These are phyloP conservation scores for Saturnia japonica DNA, from an alignment of 2,888 invertebrate genomes.

Conservation along the genomic window DNA sequence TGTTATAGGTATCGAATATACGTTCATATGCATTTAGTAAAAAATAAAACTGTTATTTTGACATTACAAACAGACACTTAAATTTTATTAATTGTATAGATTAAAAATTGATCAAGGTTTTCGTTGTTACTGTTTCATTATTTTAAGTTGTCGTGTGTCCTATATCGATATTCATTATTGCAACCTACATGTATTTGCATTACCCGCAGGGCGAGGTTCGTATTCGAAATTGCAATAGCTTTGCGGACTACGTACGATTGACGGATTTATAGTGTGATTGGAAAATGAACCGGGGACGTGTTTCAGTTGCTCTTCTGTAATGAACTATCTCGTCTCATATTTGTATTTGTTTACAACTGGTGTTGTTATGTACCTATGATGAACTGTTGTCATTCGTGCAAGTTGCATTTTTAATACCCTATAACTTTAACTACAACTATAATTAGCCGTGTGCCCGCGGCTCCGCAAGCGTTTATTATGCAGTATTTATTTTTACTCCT, in stretches of 20 bases:
- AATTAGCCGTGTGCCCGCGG: too few relatives aligned
- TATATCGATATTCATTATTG: background rate
- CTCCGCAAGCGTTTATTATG: too few relatives aligned
- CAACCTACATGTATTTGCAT: background rate
- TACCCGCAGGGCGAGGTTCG: background rate
- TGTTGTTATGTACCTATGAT: background rate
- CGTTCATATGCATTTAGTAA: too few relatives aligned
- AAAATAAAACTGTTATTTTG: too few relatives aligned
- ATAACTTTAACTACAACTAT: background rate
- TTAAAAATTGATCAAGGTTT: background rate
- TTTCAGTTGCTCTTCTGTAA: background rate
- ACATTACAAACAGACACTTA: too few relatives aligned
- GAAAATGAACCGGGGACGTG: background rate
- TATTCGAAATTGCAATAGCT: background rate
- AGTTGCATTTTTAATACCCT: background rate
- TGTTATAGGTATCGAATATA: too few relatives aligned
- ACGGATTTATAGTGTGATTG: background rate
- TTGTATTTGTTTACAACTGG: background rate
- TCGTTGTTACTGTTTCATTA: background rate
- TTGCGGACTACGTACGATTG: background rate
- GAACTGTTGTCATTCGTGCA: background rate
- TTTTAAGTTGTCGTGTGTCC: background rate
- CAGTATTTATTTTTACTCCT: too few relatives aligned
- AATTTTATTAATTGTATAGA: too few relatives aligned
- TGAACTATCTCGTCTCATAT: background rate